Evolutionary conservation across 2,113 vertebrate species (phyloP), one percentile per base, ranked within the genome.

Genomic region (Arenaria interpres): DNA sequence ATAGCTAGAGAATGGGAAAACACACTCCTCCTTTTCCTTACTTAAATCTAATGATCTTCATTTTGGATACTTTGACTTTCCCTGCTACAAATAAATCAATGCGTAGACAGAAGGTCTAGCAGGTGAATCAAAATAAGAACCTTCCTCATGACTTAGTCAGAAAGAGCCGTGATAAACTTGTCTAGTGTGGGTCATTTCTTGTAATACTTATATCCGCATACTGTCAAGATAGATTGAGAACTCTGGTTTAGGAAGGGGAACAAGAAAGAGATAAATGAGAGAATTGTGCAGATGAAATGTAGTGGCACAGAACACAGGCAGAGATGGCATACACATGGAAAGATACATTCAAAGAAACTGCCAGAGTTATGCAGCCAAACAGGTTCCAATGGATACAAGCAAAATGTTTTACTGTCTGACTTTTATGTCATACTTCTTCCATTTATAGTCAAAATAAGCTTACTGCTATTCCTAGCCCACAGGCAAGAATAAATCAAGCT

Each of bases 381-480:
- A 82, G 95, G 76, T 54, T 96, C 41, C 94, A 97, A 23, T 48
- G 64, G 71, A 92, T 88, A 82, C 20, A 75, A 91, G 89, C 66
- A 92, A 91, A 92, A 88, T 92, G 54, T 91, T 97, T 95, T 92
- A 95, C 62, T 87, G 57, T 45, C 73, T 68, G 90, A 91, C 69
- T 88, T 95, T 88, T 92, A 81, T 84, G 89, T 82, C 48, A 7
- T 53, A 30, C 16, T 72, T 92, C 66, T 79, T 48, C 51, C 80
- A 88, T 97, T 95, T 95, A 89, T 79, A 90, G 92, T 91, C 73
- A 89, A 90, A 93, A 87, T 90, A 96, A 96, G 67, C 73, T 87
- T n/a, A 33, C 78, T 86, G 72, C 73, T 92, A 85, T 91, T 89
- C 83, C 39, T 68, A 92, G 80, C 66, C 86, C 1, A 30, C 53